A percentile compares a stretch with the other conserved stretches of the same genome.
Conservation (phyloP, 2,113 vertebrate species). For the Entelurus aequoreus region DNA sequence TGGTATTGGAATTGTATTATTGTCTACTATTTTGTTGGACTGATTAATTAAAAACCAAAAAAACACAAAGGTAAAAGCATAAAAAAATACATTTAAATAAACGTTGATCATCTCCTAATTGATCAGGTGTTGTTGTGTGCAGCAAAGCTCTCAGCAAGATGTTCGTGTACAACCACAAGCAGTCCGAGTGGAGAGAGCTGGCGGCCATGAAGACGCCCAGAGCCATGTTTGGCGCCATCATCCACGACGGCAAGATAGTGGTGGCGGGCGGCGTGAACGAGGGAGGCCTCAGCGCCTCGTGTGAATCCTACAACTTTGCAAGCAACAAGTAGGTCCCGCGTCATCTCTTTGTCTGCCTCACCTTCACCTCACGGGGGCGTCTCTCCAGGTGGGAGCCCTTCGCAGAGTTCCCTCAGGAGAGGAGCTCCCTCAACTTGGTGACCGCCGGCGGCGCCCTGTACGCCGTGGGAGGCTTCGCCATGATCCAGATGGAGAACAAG, state of each 20-base stretch:
- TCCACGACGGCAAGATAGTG: constrained; percentile 86
- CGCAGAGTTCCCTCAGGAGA: constrained; percentile 93
- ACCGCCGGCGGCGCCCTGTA: constrained; percentile 79
- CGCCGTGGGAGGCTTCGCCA: constrained; percentile 94
- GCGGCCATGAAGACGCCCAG: constrained; percentile 90
- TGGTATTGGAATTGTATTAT: no score
- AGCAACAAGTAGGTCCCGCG: constrained; percentile 79
- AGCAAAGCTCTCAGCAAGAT: constrained; percentile 94
- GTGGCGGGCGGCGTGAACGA: constrained; percentile 91
- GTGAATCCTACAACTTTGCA: constrained; percentile 85
- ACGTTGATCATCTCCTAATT: no score
- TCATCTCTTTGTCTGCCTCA: constrained; percentile 1
- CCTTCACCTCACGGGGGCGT: constrained; percentile 6
- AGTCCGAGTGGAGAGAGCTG: constrained; percentile 93
- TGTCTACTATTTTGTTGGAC: no score
- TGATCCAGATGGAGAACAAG: constrained; percentile 87
- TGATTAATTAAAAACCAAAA: no score
- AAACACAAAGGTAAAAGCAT: no score
- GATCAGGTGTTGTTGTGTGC: constrained; percentile 6
- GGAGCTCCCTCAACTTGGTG: constrained; percentile 91
- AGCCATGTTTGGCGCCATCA: constrained; percentile 90
- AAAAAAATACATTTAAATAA: no score
- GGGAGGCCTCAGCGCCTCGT: constrained; percentile 83
- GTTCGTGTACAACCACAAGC: constrained; percentile 92
- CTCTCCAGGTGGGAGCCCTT: constrained; percentile 85